These are phyloP conservation scores for Porites lobata DNA, from an alignment of 92 coral and sea anemone species.

Conservation along the genomic window DNA sequence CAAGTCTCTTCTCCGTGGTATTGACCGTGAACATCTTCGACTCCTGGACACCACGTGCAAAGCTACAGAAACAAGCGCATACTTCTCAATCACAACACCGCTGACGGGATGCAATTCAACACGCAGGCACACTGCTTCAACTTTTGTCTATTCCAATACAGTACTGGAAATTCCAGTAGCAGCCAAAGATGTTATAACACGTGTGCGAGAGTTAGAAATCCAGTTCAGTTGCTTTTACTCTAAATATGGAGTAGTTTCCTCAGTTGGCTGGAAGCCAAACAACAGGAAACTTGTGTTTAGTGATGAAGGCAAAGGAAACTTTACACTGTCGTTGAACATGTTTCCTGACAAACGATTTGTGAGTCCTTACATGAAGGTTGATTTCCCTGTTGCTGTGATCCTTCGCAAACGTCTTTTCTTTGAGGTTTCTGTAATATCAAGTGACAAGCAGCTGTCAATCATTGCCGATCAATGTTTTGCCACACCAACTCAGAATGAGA, in stretches of 20 bases:
- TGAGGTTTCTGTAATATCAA: neutral
- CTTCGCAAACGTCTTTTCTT: neutral
- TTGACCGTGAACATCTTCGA: neutral
- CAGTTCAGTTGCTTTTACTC: constrained; percentile 80
- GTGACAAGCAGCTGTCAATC: neutral
- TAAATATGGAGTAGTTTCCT: constrained; percentile 66
- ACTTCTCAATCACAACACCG: neutral
- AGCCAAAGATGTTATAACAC: constrained; percentile 23
- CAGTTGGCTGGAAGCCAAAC: constrained; percentile 77
- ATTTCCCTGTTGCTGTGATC: neutral
- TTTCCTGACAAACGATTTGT: neutral
- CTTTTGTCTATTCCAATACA: neutral
- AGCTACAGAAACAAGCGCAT: neutral
- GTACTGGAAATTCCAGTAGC: neutral
- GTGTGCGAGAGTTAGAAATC: constrained; percentile 76
- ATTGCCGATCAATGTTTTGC: neutral
- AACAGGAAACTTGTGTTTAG: constrained; percentile 71
- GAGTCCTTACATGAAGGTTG: neutral
- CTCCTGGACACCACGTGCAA: neutral
- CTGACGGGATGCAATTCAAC: neutral
- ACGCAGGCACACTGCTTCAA: neutral
- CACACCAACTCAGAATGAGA: neutral
- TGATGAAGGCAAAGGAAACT: constrained; percentile 79
- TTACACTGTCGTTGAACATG: constrained; percentile 64
- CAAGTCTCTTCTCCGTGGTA: neutral